phyloP scores from a whole-genome alignment of 2,888 invertebrate genomes.

The Dryobota labecula region DNA sequence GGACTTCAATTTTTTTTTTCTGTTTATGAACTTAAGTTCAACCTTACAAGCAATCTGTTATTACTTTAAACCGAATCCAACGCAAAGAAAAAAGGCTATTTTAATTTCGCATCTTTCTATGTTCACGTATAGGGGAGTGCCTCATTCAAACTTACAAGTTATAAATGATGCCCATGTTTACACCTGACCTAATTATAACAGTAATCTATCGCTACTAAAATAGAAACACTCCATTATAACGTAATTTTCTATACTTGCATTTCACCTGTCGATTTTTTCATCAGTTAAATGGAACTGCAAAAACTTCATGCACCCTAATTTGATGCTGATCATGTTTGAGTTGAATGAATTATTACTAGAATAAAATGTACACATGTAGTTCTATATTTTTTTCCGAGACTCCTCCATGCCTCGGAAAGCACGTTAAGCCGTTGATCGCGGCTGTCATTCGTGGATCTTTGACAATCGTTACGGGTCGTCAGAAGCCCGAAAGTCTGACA shows the following conservation, averaged over 20 bases:
- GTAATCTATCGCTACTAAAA: constrained; percentile 53
- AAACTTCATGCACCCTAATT: not conserved
- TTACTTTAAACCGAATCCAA: not conserved
- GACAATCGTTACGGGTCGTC: too few species aligned
- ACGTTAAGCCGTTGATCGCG: too few species aligned
- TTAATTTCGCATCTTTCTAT: constrained; percentile 34
- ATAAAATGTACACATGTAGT: not conserved
- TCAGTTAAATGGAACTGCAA: constrained; percentile 3
- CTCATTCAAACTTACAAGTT: constrained; percentile 28
- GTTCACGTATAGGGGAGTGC: constrained; percentile 33
- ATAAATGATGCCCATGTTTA: constrained; percentile 52
- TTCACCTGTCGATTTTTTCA: constrained; percentile 66
- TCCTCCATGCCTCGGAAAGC: too few species aligned
- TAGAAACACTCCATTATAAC: constrained; percentile 55
- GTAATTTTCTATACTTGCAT: constrained; percentile 58
- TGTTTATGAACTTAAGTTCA: not conserved
- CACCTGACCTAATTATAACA: constrained; percentile 65
- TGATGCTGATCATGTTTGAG: not conserved
- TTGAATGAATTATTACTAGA: not conserved
- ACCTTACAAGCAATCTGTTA: not conserved
- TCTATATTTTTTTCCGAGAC: not conserved
- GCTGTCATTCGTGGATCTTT: too few species aligned
- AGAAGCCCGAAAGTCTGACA: too few species aligned
- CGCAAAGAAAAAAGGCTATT: not conserved
- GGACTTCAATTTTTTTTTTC: not conserved